Conservation (phyloP, 2,113 vertebrate species). For the Panthera leo region DNA sequence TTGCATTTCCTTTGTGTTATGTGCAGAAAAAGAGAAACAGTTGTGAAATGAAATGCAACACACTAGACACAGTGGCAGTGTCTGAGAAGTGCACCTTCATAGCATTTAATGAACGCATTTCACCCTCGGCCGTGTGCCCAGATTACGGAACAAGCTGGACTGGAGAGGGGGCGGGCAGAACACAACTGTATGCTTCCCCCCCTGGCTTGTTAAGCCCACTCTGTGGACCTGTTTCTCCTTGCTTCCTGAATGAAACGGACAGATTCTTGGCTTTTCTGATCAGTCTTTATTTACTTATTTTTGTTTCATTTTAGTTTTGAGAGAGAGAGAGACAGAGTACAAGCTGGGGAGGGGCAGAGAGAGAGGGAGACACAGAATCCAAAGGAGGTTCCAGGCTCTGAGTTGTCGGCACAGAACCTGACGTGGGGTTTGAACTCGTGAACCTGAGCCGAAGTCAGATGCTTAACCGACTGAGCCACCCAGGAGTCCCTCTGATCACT, state of each 20-base stretch:
- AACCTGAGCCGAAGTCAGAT: neutral
- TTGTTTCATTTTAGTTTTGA: neutral
- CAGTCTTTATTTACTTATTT: neutral
- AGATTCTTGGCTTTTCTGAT: neutral
- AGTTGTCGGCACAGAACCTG: neutral
- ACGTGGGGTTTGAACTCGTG: neutral
- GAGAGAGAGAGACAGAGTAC: no score
- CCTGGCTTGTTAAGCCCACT: neutral
- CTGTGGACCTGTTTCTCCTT: neutral
- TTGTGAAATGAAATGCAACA: neutral
- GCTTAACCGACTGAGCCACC: neutral
- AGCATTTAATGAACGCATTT: neutral
- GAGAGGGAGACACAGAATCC: neutral
- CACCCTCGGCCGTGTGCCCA: fast-evolving
- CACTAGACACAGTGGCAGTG: neutral
- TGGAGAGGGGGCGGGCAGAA: neutral
- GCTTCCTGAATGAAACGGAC: neutral
- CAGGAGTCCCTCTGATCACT: neutral
- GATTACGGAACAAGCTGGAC: neutral
- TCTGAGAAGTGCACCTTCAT: neutral
- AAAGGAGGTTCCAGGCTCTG: neutral
- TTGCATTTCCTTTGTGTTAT: neutral
- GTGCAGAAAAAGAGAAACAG: slow-evolving; percentile 25
- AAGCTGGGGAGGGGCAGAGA: neutral
- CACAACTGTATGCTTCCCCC: neutral